These are phyloP conservation scores for Maniola jurtina DNA, from an alignment of 1,140 invertebrate genomes.

Conservation along the genomic window DNA sequence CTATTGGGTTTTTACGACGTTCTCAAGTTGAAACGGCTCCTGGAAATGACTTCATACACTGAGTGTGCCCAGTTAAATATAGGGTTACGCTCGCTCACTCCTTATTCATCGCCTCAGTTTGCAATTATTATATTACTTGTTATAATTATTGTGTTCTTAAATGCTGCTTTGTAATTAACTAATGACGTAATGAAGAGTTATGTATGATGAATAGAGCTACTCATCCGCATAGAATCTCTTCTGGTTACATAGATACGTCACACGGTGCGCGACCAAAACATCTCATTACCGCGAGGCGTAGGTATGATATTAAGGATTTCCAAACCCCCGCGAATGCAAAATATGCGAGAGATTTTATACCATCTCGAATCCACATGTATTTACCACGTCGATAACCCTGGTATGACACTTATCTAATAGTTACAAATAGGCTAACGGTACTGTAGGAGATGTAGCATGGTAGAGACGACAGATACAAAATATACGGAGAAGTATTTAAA, in stretches of 20 bases:
- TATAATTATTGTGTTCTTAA: constrained; percentile 1
- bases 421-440: constrained; percentile 2
- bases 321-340: too few species aligned
- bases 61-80: constrained; percentile 28
- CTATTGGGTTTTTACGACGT: constrained; percentile 44
- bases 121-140: neutral
- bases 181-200: neutral
- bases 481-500: too few species aligned
- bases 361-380: neutral
- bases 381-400: neutral
- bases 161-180: constrained; percentile 4
- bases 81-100: constrained; percentile 17
- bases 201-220: neutral
- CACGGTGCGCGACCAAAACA: neutral
- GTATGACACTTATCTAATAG: neutral
- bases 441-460: neutral
- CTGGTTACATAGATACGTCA: neutral
- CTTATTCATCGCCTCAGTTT: constrained; percentile 7
- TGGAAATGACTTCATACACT: constrained; percentile 38
- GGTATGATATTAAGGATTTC: neutral
- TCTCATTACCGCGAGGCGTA: neutral
- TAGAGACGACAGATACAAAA: too few species aligned
- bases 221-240: neutral
- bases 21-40: constrained; percentile 37
- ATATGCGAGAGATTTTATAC: too few species aligned